phyloP scores from a whole-genome alignment of 2,797 vertebrate genomes.

The Gymnopithys bicolor region DNA sequence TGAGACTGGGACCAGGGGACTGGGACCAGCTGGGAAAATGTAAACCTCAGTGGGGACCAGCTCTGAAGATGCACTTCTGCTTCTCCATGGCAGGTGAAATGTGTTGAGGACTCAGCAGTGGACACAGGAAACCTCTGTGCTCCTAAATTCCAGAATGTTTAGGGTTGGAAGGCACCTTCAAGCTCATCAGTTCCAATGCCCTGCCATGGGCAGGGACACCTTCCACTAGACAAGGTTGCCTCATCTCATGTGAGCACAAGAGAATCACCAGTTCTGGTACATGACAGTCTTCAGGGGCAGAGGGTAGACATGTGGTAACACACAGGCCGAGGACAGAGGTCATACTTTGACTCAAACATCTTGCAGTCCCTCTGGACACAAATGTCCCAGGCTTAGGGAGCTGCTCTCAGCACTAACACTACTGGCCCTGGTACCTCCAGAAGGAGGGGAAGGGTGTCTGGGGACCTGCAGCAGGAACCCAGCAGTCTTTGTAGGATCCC shows the following conservation, averaged over 20 bases:
- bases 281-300: background rate
- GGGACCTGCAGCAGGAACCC: background rate
- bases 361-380: background rate
- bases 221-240: background rate
- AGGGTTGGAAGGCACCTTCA: background rate
- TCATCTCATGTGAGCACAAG: background rate
- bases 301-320: background rate
- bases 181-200: background rate
- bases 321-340: background rate
- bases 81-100: background rate
- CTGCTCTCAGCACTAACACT: background rate
- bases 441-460: background rate
- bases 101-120: background rate
- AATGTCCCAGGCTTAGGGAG: background rate
- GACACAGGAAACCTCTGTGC: rapidly evolving
- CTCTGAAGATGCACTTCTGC: background rate
- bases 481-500: background rate
- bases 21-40: background rate
- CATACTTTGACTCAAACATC: background rate
- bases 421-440: background rate
- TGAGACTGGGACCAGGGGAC: background rate
- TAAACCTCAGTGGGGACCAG: background rate
- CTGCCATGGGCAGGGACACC: background rate
- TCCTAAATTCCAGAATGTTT: background rate
- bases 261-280: background rate